These are phyloP conservation scores for Myrmecophaga tridactyla DNA, from an alignment of 2,113 vertebrate species.

Conservation along the genomic window DNA sequence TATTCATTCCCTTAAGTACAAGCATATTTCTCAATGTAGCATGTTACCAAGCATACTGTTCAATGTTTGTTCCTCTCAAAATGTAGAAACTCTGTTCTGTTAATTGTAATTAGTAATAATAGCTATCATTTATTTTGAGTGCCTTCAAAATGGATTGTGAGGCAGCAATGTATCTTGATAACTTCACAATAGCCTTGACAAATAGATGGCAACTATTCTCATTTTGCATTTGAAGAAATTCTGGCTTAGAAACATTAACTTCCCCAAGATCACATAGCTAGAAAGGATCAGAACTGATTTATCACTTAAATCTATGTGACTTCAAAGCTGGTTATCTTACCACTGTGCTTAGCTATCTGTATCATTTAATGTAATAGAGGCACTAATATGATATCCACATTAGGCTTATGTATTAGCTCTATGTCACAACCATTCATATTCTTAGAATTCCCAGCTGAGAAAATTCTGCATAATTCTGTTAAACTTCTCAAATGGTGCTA, in stretches of 20 bases:
- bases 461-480: conserved; percentile 7
- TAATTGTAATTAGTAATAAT: conserved; percentile 43
- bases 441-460: conserved; percentile 19
- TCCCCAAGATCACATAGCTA: not conserved
- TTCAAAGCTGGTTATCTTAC: not conserved
- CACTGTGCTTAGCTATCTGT: not conserved
- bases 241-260: conserved; percentile 21
- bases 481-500: not conserved
- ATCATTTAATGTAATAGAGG: conserved; percentile 8
- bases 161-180: conserved; percentile 35
- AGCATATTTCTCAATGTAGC: not conserved
- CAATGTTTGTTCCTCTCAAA: not conserved
- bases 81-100: conserved; percentile 31
- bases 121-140: conserved; percentile 22
- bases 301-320: not conserved
- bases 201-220: not conserved
- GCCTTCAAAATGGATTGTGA: not conserved
- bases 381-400: not conserved
- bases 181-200: conserved; percentile 7
- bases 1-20: not conserved
- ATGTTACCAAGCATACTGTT: not conserved
- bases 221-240: conserved; percentile 30
- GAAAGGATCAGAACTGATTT: conserved; percentile 14
- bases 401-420: not conserved
- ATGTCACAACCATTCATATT: not conserved